Base-by-base conservation (phyloP, 2,888 invertebrate species). In the Cyclophora punctaria region DNA sequence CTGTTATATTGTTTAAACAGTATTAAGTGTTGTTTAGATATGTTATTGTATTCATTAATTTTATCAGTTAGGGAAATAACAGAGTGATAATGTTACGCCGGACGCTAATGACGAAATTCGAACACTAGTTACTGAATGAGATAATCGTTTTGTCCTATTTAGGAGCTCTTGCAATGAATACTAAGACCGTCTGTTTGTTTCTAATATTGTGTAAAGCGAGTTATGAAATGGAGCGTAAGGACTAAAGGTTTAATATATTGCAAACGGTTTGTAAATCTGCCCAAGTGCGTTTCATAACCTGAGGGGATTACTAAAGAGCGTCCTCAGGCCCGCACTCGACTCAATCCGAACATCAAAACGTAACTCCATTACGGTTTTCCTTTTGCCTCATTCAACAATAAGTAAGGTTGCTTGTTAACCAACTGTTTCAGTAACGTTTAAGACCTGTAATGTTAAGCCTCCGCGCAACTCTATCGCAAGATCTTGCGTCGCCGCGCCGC, bases 171-270 rank as follows among this genome's bases (percentile, higher is more conserved):
- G 64, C 46, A 56, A 65, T 65, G 62, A 62, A 68, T 64, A 71
- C 71, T 77, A 73, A 78, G 20, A 74, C 73, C 70, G 67, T 66
- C 66, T 66, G 70, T 71, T 73, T 74, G 75, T 80, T 73, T 69
- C 67, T 64, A 62, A 57, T 66, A 71, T 79, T 80, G 80, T 78
- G 82, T 73, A 83, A 83, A 78, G 62, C 50, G 58, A 55, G 69
- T 85, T 84, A 83, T 83, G 84, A 87, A 86, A 85, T 80, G 66
- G 74, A 80, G 72, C 77, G 75, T 76, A 73, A 80, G 80, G 81
- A 79, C 74, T 66, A 65, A 63, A 66, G 61, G 63, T 71, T 73
- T 73, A 69, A 75, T 76, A 69, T 70, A 60, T 70, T 69, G 71
- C 75, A 73, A 69, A 69, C 70, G 71, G 69, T 71, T 77, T 79